Evolutionary conservation across 1,140 invertebrate species (phyloP).

Genomic region (Zaprionus africanus): DNA sequence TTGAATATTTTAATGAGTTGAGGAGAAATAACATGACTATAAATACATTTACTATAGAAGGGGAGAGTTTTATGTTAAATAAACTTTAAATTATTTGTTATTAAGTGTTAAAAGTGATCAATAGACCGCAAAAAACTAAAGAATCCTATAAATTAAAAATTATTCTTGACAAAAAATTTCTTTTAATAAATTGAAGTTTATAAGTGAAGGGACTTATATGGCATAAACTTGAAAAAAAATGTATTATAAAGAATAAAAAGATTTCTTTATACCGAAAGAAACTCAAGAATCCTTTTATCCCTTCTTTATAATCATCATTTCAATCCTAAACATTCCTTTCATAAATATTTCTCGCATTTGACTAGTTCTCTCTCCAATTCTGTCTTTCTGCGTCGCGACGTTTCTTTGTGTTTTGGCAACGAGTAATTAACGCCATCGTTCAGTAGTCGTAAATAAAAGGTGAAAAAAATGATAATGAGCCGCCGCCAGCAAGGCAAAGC

Average conservation of each 20-base stretch:
- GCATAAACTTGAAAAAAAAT: neutral
- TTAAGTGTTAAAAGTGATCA: neutral
- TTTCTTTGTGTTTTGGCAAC: slow-evolving; percentile 37
- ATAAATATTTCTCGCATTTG: no score
- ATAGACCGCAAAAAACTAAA: neutral
- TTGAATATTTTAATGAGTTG: slow-evolving; percentile 1
- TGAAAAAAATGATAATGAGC: slow-evolving; percentile 57
- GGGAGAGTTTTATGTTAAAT: neutral
- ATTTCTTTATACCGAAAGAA: neutral
- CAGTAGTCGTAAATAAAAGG: slow-evolving; percentile 23
- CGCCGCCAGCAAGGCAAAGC: slow-evolving; percentile 34
- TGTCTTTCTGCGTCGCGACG: neutral
- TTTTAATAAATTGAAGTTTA: neutral
- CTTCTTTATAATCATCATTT: neutral
- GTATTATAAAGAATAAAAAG: no score
- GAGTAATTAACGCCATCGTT: slow-evolving; percentile 34
- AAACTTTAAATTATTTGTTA: neutral
- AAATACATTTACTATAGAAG: neutral
- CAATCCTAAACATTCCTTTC: no score
- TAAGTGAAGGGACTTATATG: neutral
- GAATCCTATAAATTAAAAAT: neutral
- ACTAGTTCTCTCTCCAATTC: neutral
- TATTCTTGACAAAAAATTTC: neutral
- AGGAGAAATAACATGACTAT: neutral
- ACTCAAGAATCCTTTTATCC: neutral